A percentile compares a stretch with the other conserved stretches of the same genome.
Evolutionary conservation across 2,888 invertebrate genomes (phyloP).

Genomic region (Ceramica pisi): DNA sequence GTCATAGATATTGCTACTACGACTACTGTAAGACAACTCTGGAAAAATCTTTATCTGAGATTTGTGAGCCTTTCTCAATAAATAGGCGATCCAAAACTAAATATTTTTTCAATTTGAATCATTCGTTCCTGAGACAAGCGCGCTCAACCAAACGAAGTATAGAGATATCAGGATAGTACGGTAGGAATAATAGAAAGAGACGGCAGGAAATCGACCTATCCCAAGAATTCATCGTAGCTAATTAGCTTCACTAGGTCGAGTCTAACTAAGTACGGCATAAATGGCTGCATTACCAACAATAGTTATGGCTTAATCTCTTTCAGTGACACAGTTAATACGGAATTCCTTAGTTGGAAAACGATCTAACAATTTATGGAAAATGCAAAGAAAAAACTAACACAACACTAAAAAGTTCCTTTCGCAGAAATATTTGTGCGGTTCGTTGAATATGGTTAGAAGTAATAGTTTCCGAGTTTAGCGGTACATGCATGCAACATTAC

Average conservation of each 20-base stretch:
- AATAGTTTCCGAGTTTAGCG: constrained; percentile 72
- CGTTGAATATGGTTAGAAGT: constrained; percentile 71
- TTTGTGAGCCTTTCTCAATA: too few relatives aligned
- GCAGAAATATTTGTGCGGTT: constrained; percentile 73
- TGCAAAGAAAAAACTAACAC: constrained; percentile 7
- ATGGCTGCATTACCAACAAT: constrained; percentile 4
- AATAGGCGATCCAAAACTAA: too few relatives aligned
- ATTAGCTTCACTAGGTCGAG: constrained; percentile 19
- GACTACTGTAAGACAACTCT: too few relatives aligned
- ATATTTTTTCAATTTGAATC: too few relatives aligned
- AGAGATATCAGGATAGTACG: background rate
- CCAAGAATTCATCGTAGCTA: constrained; percentile 1
- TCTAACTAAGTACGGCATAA: constrained; percentile 5
- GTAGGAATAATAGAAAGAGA: background rate
- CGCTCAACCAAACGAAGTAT: too few relatives aligned
- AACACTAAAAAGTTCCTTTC: constrained; percentile 65
- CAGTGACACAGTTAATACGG: constrained; percentile 24
- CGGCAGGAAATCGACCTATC: background rate
- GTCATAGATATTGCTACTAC: too few relatives aligned
- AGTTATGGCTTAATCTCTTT: constrained; percentile 34
- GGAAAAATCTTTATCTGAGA: too few relatives aligned
- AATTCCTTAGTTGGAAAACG: constrained; percentile 26
- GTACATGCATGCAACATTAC: constrained; percentile 73
- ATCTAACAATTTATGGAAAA: constrained; percentile 26
- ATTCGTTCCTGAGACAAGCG: too few relatives aligned